Conservation (phyloP, 1,140 invertebrate species). For the Drosophila nebulosa region DNA sequence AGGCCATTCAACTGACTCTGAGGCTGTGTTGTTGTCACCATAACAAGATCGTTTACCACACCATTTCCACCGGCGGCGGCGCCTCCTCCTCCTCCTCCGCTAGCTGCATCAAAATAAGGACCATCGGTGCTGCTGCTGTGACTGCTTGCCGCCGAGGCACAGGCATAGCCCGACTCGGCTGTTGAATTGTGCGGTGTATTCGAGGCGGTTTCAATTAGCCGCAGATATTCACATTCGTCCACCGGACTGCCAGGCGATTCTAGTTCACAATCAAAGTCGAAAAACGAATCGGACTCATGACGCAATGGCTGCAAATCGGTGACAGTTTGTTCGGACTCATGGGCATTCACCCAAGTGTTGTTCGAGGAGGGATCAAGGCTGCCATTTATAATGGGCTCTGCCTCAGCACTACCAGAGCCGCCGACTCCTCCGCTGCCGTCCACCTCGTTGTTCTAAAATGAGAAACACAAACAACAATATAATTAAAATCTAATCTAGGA, state of each 20-base stretch:
- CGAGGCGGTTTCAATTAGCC: conserved; percentile 81
- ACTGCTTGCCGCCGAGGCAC: conserved; percentile 78
- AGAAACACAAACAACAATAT: neutral
- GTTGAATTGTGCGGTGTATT: conserved; percentile 81
- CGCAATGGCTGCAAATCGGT: conserved; percentile 80
- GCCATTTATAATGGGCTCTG: conserved; percentile 77
- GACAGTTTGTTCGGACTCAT: conserved; percentile 69
- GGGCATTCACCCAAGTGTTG: conserved; percentile 70
- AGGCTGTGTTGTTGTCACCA: conserved; percentile 39
- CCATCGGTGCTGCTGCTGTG: conserved; percentile 81
- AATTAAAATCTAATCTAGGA: too few relatives aligned
- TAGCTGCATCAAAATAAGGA: conserved; percentile 82
- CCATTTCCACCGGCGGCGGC: conserved; percentile 1
- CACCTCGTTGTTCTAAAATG: conserved; percentile 62
- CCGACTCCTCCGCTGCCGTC: conserved; percentile 2
- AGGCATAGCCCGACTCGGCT: conserved; percentile 82
- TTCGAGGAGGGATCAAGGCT: conserved; percentile 25
- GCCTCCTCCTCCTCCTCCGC: conserved; percentile 41
- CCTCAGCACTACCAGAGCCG: conserved; percentile 53
- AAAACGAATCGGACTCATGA: conserved; percentile 83
- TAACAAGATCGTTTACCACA: conserved; percentile 19
- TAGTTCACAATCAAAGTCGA: conserved; percentile 84
- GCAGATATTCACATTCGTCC: conserved; percentile 83
- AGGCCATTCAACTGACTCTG: conserved; percentile 32
- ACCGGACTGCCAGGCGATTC: conserved; percentile 86